Base-by-base conservation (phyloP, 2,797 vertebrate genomes). In the Syndactyla subalaris region DNA sequence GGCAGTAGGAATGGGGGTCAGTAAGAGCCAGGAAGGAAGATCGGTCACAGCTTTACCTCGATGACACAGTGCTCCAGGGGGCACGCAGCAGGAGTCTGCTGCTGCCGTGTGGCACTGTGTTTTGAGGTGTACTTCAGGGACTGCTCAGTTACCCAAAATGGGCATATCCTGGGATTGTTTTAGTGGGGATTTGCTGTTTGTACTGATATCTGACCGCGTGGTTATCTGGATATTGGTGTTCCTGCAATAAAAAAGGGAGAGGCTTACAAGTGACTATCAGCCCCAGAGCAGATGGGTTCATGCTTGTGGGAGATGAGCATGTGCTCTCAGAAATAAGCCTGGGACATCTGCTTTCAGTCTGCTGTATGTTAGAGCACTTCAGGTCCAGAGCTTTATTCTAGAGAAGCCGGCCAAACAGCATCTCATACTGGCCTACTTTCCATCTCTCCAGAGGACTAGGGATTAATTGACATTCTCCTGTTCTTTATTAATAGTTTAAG, bases 381-480 rank as follows among this genome's bases (percentile, higher is more conserved):
- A 23, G 14, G 49, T 88, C 80, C 76, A 80, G 61, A 68, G n/a
- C 27, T 34, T 76, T 82, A 16, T 45, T 67, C 41, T 85, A 51
- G 71, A 93, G 51, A 73, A 92, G 45, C 39, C n/a, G 59, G 80
- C 77, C 88, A 88, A 95, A 34, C 46, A 61, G 26, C 51, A 65
- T 95, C 67, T 75, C 67, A 34, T 68, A 17, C 27, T 92, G 76
- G 19, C 82, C 75, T 92, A 67, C 63, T 94, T 93, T 77, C 51
- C 38, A 30, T 94, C 67, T 85, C n/a, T 58, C 55, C 70, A 63
- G 67, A 91, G 52, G 84, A 17, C n/a, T 24, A 41, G 16, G 38
- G 43, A 82, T 77, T 76, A 82, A 36, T 4, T 76, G 43, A 14
- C 2, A 0, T 46, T 92, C 36, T 77, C 94, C 5, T 62, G 43